These are phyloP conservation scores for Thalassophryne amazonica DNA, from an alignment of 2,797 vertebrate species.

Conservation along the genomic window DNA sequence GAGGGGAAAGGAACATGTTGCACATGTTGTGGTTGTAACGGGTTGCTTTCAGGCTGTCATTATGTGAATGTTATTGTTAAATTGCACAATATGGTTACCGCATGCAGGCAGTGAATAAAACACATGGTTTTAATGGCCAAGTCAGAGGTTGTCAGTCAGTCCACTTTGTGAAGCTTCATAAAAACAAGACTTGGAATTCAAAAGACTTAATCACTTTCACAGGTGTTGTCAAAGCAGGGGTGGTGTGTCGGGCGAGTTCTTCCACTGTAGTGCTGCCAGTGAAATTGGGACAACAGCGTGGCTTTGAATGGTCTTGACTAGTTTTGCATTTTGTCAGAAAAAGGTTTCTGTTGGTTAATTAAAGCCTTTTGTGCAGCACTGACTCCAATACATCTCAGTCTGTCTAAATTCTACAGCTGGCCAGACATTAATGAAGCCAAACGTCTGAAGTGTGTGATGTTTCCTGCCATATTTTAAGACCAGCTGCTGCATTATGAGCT, in stretches of 20 bases:
- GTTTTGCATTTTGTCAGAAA: slow-evolving; percentile 42
- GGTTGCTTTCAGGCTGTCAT: slow-evolving; percentile 7
- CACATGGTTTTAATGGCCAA: slow-evolving; percentile 40
- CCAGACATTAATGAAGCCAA: slow-evolving; percentile 40
- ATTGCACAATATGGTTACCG: slow-evolving; percentile 30
- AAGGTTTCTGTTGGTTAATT: slow-evolving; percentile 39
- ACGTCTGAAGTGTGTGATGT: slow-evolving; percentile 26
- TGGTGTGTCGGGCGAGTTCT: slow-evolving; percentile 35
- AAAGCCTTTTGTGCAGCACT: slow-evolving; percentile 30
- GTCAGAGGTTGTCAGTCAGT: slow-evolving; percentile 31
- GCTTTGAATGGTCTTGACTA: slow-evolving; percentile 19
- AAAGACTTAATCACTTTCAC: slow-evolving; percentile 42
- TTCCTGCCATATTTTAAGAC: slow-evolving; percentile 28
- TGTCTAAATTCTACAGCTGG: slow-evolving; percentile 41
- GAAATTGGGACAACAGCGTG: slow-evolving; percentile 30
- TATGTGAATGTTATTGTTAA: slow-evolving; percentile 11
- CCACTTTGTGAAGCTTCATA: slow-evolving; percentile 12
- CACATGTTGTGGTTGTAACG: neutral
- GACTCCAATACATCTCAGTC: slow-evolving; percentile 25
- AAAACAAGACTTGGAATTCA: slow-evolving; percentile 36
- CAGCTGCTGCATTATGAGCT: slow-evolving; percentile 40
- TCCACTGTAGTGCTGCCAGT: slow-evolving; percentile 31
- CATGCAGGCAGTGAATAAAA: slow-evolving; percentile 16
- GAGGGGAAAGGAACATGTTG: neutral
- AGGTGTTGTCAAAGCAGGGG: slow-evolving; percentile 39